A percentile compares a stretch with the other conserved stretches of the same genome.
These are phyloP conservation scores for Leptoteleia sp. DNA, from an alignment of 1,140 invertebrate species.

Conservation along the genomic window DNA sequence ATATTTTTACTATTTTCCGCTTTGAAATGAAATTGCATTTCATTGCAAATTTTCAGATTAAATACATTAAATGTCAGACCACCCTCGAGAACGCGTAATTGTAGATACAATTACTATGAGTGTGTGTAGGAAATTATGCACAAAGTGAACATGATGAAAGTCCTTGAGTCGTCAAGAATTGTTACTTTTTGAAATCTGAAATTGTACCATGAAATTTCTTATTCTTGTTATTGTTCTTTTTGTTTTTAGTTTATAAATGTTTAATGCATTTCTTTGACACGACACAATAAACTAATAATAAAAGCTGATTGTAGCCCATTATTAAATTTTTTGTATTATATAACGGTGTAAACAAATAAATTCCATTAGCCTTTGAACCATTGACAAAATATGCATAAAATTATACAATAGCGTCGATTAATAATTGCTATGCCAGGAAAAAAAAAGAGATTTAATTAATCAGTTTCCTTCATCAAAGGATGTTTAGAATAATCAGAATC, in stretches of 20 bases:
- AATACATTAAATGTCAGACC: constrained; percentile 18
- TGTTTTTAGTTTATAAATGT: background rate
- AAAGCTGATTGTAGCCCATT: too few relatives aligned
- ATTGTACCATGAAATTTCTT: constrained; percentile 1
- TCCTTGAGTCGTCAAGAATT: constrained; percentile 33
- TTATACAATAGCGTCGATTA: constrained; percentile 32
- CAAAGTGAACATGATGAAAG: constrained; percentile 7
- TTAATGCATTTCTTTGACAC: too few relatives aligned
- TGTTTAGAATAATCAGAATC: background rate
- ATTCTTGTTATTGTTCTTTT: background rate
- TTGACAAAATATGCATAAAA: constrained; percentile 42
- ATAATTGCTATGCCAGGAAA: constrained; percentile 30
- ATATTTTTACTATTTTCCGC: too few relatives aligned
- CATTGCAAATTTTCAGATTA: too few relatives aligned
- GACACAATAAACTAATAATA: too few relatives aligned
- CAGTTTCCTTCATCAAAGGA: constrained; percentile 23
- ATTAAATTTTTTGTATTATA: background rate
- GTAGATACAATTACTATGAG: constrained; percentile 19
- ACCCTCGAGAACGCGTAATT: constrained; percentile 29
- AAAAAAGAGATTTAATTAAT: constrained; percentile 41
- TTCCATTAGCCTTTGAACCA: constrained; percentile 36
- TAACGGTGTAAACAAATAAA: constrained; percentile 13
- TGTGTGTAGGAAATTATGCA: constrained; percentile 43
- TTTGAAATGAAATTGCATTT: too few relatives aligned
- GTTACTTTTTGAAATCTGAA: constrained; percentile 17